A percentile compares a stretch with the other conserved stretches of the same genome.
phyloP scores from a whole-genome alignment of 2,888 invertebrate species.

The Drosophila anceps region DNA sequence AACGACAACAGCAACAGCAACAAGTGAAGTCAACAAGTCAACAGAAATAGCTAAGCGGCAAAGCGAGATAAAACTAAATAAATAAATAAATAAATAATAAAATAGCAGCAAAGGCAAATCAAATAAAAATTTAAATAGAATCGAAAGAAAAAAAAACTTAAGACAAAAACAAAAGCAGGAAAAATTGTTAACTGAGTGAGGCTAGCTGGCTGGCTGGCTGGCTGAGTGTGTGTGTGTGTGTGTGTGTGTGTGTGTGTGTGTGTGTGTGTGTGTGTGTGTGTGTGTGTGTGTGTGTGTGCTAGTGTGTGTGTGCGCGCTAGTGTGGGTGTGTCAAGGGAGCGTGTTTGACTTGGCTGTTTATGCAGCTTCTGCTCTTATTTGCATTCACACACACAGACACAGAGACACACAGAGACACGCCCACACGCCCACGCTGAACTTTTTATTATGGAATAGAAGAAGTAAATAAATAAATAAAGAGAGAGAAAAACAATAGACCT shows the following conservation, averaged over 20 bases:
- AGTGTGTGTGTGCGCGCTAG: too few species aligned
- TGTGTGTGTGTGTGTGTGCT: conserved; percentile 12
- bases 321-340: conserved; percentile 2
- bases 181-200: conserved; percentile 48
- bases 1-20: neutral
- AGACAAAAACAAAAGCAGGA: conserved; percentile 10
- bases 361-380: conserved; percentile 24
- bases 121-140: conserved; percentile 15
- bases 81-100: conserved; percentile 26
- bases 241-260: conserved; percentile 8
- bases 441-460: neutral
- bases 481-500: conserved; percentile 57
- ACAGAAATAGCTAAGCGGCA: conserved; percentile 54
- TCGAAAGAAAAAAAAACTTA: neutral
- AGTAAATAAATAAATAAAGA: conserved; percentile 1
- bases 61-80: conserved; percentile 18
- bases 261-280: neutral
- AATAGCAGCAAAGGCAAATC: conserved; percentile 22
- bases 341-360: conserved; percentile 19
- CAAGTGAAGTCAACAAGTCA: conserved; percentile 38
- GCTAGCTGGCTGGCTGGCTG: neutral
- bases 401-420: neutral
- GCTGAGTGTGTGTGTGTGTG: neutral
- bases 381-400: conserved; percentile 11
- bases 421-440: neutral